Evolutionary conservation across 2,113 vertebrate genomes (phyloP), one percentile per base, ranked within the genome.

Genomic region (Struthio camelus): DNA sequence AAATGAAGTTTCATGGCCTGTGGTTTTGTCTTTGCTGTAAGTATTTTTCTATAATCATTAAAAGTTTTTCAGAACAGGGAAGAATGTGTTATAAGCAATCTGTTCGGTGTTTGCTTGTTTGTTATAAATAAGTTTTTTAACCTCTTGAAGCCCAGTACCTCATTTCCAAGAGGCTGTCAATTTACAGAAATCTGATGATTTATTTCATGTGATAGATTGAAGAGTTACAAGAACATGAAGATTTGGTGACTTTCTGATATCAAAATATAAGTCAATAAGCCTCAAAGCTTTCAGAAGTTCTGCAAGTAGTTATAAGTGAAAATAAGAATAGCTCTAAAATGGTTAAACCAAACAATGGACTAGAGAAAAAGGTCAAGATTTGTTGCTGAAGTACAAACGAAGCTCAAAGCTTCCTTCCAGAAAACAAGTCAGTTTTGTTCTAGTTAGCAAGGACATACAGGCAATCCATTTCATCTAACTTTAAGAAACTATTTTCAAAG

Each of bases 371-470:
- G 53, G 17, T 91, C 67, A 94, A 40, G 34, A 54, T 93, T 85
- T 88, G 66, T 80, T 95, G 48, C 30, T 79, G 67, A 67, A 94
- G 17, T 48, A 50, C 25, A 86, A 87, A 18, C 1, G 38, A 78
- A 84, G 38, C 48, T 61, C 23, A 6, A 22, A 70, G 0, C 70
- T 90, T 91, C 51, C 4, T 3, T 73, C 72, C 42, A 56, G 64
- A 86, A 91, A 89, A 87, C 62, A 95, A 80, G 28, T 2, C 17
- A 28, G 32, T 81, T 93, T 86, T 90, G 32, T 69, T 95, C 65
- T 65, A 78, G 14, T 69, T 87, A 92, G 14, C 42, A 84, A 90
- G 70, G 79, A 89, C 85, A 80, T 70, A 10, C 20, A 76, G 76
- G 6, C 16, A 56, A 86, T 80, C 92, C 5, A 64, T 87, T 77